Evolutionary conservation across 1,140 invertebrate genomes (phyloP).

Genomic region (Hydropsyche tenuis): DNA sequence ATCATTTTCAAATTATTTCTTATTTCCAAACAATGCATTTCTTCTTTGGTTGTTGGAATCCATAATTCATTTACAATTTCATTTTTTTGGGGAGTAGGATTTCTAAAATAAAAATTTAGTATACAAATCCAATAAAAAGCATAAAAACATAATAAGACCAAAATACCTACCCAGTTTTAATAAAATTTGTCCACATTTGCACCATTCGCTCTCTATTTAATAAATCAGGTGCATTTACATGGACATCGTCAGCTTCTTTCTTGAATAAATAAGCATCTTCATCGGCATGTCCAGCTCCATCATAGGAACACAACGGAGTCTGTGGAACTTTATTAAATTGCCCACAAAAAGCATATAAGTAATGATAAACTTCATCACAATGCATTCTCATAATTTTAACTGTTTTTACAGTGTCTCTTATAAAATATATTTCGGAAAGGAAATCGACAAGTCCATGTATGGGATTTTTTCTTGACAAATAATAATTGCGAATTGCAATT

Average conservation of each 20-base stretch:
- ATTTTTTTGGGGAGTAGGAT: slow-evolving; percentile 54
- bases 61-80: slow-evolving; percentile 56
- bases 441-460: not conserved
- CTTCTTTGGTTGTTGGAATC: slow-evolving; percentile 52
- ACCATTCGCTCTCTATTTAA: slow-evolving; percentile 56
- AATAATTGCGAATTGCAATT: not conserved
- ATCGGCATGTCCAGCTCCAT: slow-evolving; percentile 57
- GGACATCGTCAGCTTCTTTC: slow-evolving; percentile 51
- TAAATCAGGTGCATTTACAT: slow-evolving; percentile 50
- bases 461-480: not conserved
- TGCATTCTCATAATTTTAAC: not conserved
- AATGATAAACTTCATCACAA: slow-evolving; percentile 30
- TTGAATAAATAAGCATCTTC: slow-evolving; percentile 59
- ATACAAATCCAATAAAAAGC: slow-evolving; percentile 11
- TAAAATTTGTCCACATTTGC: slow-evolving; percentile 60
- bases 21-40: slow-evolving; percentile 38
- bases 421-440: too few species aligned
- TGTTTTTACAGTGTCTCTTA: not conserved
- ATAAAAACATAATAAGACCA: not conserved
- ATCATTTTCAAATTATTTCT: slow-evolving; percentile 25
- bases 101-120: slow-evolving; percentile 52
- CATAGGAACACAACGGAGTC: slow-evolving; percentile 53
- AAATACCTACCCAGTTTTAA: slow-evolving; percentile 43
- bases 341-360: slow-evolving; percentile 54
- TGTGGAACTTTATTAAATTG: slow-evolving; percentile 54